Base-by-base conservation (phyloP, 2,113 vertebrate genomes). In the Megaceryle maxima region DNA sequence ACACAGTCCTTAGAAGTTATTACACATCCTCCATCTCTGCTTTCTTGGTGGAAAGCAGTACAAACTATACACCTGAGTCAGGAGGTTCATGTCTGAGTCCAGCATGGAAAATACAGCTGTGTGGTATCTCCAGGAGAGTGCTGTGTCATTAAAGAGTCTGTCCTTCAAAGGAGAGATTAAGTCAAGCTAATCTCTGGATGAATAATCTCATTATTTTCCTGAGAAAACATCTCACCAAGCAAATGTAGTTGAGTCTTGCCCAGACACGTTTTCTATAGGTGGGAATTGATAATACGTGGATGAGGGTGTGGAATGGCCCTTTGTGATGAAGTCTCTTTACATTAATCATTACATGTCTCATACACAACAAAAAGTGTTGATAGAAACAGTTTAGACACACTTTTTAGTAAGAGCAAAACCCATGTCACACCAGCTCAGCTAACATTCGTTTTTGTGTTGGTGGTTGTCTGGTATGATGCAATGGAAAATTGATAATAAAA, bases 161-260 rank as follows among this genome's bases (percentile, higher is more conserved):
- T 92, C 80, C 86, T 84, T 95, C 88, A 86, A 70, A 68, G 57
- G 51, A 83, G 67, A 92, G 64, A 74, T 86, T 96, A 94, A 95
- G 74, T 63, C 85, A 63, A 92, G 18, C 79, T 90, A 90, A 94
- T 94, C 90, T 96, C 79, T 78, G 53, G 43, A 60, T 94, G 92
- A 94, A 95, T 92, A 93, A 96, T 88, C 79, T 92, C 76, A 88
- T 94, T 93, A 90, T 94, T 90, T 92, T 86, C 85, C 76, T 92
- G 85, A 92, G 88, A 93, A 96, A 96, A 90, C 51, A 64, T 63
- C 91, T 96, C 76, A 81, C 85, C 0, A 5, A 88, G 80, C 51
- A 83, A 93, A 83, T 9, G 67, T 16, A 88, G 53, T 16, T 2
- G 12, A 84, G 68, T 72, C 94, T 88, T 94, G 96, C 88, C 90